Base-by-base conservation (phyloP, 1,140 invertebrate genomes). In the Drosophila varians region DNA sequence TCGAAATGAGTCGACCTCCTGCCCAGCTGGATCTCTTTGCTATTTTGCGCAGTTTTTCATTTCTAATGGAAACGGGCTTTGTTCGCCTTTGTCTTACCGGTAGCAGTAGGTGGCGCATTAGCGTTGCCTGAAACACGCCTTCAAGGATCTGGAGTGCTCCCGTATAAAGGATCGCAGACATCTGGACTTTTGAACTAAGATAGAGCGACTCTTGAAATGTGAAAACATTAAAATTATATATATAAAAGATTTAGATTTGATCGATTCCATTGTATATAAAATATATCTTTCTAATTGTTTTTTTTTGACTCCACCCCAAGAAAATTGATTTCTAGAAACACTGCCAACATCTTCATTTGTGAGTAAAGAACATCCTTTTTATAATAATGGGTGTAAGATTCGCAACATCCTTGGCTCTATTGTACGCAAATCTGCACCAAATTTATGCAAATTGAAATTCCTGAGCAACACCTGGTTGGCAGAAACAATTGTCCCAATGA, bases 401-500 rank as follows among this genome's bases (percentile, higher is more conserved):
- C 42, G 16, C 40, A 52, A 28, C 45, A 34, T 31, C 47, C 47
- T 60, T 48, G 36, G n/a, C 43, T 47, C 79, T 71, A 83, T 83
- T 83, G 79, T 83, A 83, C 79, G 79, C 79, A 83, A 83, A 83
- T 83, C 79, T 79, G 75, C 56, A 79, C 79, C 79, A 83, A 83
- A 83, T 86, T 83, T 83, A 83, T 83, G 79, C 79, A 83, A 83
- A 83, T 83, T 83, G 79, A 83, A 83, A 83, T 83, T 83, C 79
- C 75, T 56, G 56, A 48, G 71, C 79, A 83, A 83, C 79, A 83
- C 80, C 80, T 83, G 79, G 79, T 64, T 38, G 51, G 31, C 51
- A 48, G 49, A 36, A 51, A 47, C 55, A 76, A 75, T 75, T 68
- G 72, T 75, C 57, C 51, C 71, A 52, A 73, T 74, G 75, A 78